Percentiles rank a stretch among this genome's conserved stretches.
Evolutionary conservation across 2,888 invertebrate genomes (phyloP).

Genomic region (Plutella xylostella): DNA sequence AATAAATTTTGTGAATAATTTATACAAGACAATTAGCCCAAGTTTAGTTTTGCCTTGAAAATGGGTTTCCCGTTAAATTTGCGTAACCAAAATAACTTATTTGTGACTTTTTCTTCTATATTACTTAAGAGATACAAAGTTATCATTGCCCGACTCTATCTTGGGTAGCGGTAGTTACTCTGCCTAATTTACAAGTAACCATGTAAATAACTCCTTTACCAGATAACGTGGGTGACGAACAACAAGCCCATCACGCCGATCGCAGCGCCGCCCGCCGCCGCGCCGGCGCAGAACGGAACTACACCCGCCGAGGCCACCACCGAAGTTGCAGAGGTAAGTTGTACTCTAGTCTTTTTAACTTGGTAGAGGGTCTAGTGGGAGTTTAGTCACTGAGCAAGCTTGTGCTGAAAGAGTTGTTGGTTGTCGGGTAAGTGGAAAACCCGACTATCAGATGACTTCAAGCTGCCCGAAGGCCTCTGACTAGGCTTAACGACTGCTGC

Average conservation of each 20-base stretch:
- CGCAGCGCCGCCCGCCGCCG: conserved; percentile 18
- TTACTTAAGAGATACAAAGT: background rate
- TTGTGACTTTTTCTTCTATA: background rate
- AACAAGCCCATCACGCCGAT: conserved; percentile 26
- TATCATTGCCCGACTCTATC: background rate
- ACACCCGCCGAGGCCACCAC: conserved; percentile 30
- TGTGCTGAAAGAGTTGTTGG: no score
- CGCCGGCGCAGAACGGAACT: conserved; percentile 29
- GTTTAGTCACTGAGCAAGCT: background rate
- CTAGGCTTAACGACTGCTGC: background rate
- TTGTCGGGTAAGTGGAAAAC: no score
- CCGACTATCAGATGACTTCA: background rate
- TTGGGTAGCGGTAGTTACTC: background rate
- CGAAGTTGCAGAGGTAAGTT: background rate
- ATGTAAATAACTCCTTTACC: conserved; percentile 18
- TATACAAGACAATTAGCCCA: no score
- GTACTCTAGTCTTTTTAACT: no score
- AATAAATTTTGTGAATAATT: no score
- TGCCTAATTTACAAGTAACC: background rate
- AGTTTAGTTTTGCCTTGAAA: no score
- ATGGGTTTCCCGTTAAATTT: background rate
- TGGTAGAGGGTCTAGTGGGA: background rate
- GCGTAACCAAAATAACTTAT: background rate
- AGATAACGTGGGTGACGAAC: conserved; percentile 59
- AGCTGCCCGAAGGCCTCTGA: background rate